phyloP scores from a whole-genome alignment of 2,888 invertebrate genomes.

The Temnothorax ravouxi region DNA sequence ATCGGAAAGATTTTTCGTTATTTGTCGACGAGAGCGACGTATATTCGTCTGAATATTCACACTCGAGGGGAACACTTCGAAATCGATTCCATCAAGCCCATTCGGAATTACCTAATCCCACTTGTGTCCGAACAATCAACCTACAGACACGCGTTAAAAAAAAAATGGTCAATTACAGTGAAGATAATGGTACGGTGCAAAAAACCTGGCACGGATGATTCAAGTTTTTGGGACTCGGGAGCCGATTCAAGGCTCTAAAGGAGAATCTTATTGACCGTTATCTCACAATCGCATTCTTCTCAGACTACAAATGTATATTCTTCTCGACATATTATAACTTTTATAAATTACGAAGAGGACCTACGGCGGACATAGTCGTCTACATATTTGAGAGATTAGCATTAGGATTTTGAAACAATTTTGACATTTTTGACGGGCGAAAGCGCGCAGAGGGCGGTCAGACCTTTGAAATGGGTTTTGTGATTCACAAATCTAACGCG shows the following conservation, averaged over 20 bases:
- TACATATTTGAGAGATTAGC: neutral
- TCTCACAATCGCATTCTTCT: neutral
- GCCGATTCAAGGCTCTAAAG: neutral
- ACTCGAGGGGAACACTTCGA: neutral
- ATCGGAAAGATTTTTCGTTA: conserved; percentile 11
- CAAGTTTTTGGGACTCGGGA: neutral
- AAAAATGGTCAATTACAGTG: conserved; percentile 16
- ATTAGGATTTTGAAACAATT: conserved; percentile 5
- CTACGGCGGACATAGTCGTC: neutral
- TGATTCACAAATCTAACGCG: conserved; percentile 3
- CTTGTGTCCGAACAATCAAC: neutral
- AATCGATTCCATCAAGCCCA: neutral
- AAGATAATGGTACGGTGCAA: neutral
- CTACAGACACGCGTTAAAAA: neutral
- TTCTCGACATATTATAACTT: neutral
- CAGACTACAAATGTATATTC: neutral
- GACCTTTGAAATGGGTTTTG: conserved; percentile 8
- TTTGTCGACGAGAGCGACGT: neutral
- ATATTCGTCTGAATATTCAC: neutral
- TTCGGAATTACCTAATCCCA: conserved; percentile 26
- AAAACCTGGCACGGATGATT: conserved; percentile 7
- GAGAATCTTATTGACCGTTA: neutral
- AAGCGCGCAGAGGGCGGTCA: neutral
- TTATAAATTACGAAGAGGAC: neutral
- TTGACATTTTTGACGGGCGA: too few species aligned